A percentile compares a stretch with the other conserved stretches of the same genome.
Conservation (phyloP, 2,888 invertebrate species). For the Noctua janthe region DNA sequence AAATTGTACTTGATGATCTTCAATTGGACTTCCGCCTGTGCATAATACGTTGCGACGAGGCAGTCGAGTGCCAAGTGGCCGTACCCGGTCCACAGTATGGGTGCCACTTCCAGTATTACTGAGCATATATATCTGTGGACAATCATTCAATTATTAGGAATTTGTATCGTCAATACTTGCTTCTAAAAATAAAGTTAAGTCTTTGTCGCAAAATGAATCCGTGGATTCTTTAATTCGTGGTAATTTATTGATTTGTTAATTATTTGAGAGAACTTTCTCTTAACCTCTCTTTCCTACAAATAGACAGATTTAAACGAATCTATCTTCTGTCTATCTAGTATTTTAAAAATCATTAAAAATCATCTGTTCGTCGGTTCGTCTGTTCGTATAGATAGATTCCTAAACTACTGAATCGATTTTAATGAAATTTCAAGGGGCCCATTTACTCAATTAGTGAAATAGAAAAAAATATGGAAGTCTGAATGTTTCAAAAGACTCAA, state of each 20-base stretch:
- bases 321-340: too few relatives aligned
- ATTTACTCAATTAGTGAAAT: too few relatives aligned
- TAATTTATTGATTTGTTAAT: neutral
- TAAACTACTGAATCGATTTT: too few relatives aligned
- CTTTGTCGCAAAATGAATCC: neutral
- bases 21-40: conserved; percentile 74
- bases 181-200: neutral
- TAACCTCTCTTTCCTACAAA: too few relatives aligned
- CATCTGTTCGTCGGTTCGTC: too few relatives aligned
- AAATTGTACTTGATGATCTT: conserved; percentile 75
- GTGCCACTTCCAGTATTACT: conserved; percentile 62
- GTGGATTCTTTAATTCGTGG: neutral
- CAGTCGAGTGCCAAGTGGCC: conserved; percentile 73
- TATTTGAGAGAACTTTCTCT: too few relatives aligned
- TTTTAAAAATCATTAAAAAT: too few relatives aligned
- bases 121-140: conserved; percentile 68
- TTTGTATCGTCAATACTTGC: neutral
- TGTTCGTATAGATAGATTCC: too few relatives aligned
- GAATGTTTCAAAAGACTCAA: too few relatives aligned
- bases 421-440: too few relatives aligned
- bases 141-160: conserved; percentile 4
- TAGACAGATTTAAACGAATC: too few relatives aligned
- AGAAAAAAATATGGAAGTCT: too few relatives aligned
- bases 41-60: conserved; percentile 71
- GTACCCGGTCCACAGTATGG: conserved; percentile 68